Conservation (phyloP, 1,140 invertebrate genomes). For the Ephestia elutella region DNA sequence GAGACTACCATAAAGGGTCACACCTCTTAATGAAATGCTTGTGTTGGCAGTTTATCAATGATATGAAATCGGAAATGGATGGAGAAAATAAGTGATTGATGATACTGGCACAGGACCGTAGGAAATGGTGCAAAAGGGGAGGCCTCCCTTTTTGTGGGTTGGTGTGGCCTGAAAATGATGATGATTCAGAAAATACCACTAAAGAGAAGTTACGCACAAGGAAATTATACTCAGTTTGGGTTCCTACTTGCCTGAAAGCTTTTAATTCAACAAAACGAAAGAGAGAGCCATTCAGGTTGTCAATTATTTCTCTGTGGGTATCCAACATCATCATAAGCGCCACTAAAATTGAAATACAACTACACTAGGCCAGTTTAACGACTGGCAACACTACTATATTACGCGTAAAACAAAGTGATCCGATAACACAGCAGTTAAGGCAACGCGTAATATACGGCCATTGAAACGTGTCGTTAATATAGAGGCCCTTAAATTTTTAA, state of each 20-base stretch:
- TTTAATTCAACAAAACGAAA: neutral
- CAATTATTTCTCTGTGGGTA: neutral
- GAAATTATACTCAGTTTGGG: too few relatives aligned
- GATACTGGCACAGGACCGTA: too few relatives aligned
- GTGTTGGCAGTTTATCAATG: too few relatives aligned
- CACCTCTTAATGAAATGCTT: neutral
- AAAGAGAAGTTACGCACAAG: too few relatives aligned
- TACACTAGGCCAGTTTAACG: conserved; percentile 5
- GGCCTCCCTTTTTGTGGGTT: too few relatives aligned
- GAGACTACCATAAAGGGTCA: neutral
- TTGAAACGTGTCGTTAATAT: conserved; percentile 14
- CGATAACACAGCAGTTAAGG: conserved; percentile 24
- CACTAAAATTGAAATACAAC: conserved; percentile 12
- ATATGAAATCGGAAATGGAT: too few relatives aligned
- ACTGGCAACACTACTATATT: conserved; percentile 31
- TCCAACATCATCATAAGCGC: neutral
- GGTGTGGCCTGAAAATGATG: too few relatives aligned
- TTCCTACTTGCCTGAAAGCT: neutral
- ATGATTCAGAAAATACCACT: too few relatives aligned
- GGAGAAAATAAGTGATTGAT: too few relatives aligned
- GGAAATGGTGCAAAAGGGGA: too few relatives aligned
- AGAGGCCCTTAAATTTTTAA: conserved; percentile 3
- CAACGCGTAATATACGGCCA: conserved; percentile 14
- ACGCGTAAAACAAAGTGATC: conserved; percentile 31
- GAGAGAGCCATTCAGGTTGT: neutral